Conservation (phyloP, 2,113 vertebrate genomes). For the Colossoma macropomum region DNA sequence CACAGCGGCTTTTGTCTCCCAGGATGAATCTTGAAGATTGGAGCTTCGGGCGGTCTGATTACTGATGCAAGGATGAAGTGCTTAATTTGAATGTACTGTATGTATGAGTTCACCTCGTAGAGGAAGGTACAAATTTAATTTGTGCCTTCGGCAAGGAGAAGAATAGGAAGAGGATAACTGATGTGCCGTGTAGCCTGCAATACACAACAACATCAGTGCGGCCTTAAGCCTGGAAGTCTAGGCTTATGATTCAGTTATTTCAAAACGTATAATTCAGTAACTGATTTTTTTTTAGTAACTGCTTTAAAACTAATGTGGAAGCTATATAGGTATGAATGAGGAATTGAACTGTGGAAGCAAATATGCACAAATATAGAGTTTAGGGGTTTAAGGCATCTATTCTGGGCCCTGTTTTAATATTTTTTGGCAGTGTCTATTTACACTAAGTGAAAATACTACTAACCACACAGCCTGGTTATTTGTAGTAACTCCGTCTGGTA, state of each 20-base stretch:
- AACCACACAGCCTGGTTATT: too few relatives aligned
- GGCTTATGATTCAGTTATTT: background rate
- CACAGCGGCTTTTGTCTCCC: background rate
- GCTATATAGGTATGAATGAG: too few relatives aligned
- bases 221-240: background rate
- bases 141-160: background rate
- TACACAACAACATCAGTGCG: background rate
- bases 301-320: too few relatives aligned
- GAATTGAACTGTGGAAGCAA: too few relatives aligned
- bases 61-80: background rate
- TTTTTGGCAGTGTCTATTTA: too few relatives aligned
- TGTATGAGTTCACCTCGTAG: background rate
- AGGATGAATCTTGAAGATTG: background rate
- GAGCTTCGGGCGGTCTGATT: slow-evolving; percentile 1
- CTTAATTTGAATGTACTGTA: background rate
- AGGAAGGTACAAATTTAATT: background rate
- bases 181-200: background rate
- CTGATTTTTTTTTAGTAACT: background rate
- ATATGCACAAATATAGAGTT: too few relatives aligned
- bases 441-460: too few relatives aligned
- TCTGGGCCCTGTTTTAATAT: too few relatives aligned
- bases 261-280: background rate
- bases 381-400: too few relatives aligned
- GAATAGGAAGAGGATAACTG: background rate
- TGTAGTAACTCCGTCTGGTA: too few relatives aligned